Base-by-base conservation (phyloP, 2,113 vertebrate genomes). In the Scytalopus superciliaris region DNA sequence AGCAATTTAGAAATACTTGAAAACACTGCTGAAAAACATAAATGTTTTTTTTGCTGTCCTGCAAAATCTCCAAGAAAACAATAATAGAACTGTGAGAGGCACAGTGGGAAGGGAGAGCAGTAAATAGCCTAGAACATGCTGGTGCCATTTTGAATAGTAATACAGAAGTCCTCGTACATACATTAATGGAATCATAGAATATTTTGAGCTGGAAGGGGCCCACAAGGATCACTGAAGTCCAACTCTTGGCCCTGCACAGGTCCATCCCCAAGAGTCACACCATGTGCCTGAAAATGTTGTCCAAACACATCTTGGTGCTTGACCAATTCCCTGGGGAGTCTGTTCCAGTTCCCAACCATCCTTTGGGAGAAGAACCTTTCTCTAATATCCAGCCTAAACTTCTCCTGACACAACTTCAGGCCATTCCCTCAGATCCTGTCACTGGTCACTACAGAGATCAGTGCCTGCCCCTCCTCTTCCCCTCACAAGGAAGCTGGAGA, bases 131-230 rank as follows among this genome's bases (percentile, higher is more conserved):
- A 6, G 56, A 14, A 42, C 11, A 12, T 2, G 14, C 18, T 2
- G 15, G n/a, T 16, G 12, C 12, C 45, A 6, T 15, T 40, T 52
- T 10, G 19, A 15, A 37, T 68, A 33, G 10, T 6, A 24, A 19
- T 4, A 22, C 17, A 37, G 9, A 7, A 28, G 21, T 9, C 19
- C 13, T 22, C 0, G 1, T 6, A 2, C 1, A 0, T 2, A 18
- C 39, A 24, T 23, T 33, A 39, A 42, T 8, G 42, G 37, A 55
- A 33, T 55, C 37, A 55, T 7, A 42, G 23, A 56, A 44, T 25
- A 53, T 24, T 12, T 19, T 42, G 50, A 33, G 23, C n/a, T 73
- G 70, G 22, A 55, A 24, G 23, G 16, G 16, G 42, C 22, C 16
- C 24, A 31, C 13, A 42, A 18, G 9, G 37, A n/a, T 55, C 25